A percentile compares a stretch with the other conserved stretches of the same genome.
Evolutionary conservation across 2,113 vertebrate species (phyloP).

Genomic region (Callipepla californica): DNA sequence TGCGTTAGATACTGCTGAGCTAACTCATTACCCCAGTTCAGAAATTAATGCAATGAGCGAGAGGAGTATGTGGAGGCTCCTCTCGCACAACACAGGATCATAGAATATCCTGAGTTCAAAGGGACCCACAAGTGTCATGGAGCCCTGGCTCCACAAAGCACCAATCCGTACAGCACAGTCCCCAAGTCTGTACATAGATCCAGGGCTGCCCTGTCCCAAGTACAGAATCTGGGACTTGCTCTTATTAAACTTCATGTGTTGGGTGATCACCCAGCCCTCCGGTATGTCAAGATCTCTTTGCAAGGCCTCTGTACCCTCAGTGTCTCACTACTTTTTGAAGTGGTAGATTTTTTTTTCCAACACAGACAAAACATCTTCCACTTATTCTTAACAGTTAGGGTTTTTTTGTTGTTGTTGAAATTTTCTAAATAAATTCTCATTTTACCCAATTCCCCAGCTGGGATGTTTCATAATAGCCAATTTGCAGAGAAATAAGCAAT

Average conservation of each 20-base stretch:
- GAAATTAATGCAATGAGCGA: accelerated
- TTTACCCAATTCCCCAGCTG: not conserved
- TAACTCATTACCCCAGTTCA: not conserved
- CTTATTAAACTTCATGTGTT: not conserved
- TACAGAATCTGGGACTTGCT: not conserved
- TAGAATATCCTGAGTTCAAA: not conserved
- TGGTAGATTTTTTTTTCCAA: not conserved
- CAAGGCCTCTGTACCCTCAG: not conserved
- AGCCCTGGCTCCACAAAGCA: not conserved
- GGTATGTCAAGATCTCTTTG: not conserved
- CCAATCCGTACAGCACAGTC: no score
- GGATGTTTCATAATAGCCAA: not conserved
- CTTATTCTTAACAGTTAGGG: not conserved
- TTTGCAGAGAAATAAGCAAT: conserved; percentile 4
- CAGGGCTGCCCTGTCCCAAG: not conserved
- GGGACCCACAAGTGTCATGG: not conserved
- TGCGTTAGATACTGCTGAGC: not conserved
- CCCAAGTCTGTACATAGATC: not conserved
- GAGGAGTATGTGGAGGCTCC: accelerated
- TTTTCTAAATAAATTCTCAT: not conserved
- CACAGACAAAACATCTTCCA: not conserved
- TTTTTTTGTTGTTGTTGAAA: not conserved
- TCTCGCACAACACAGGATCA: not conserved
- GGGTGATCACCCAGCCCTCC: not conserved
- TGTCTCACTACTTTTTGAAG: not conserved